These are phyloP conservation scores for Rhaphigaster nebulosa DNA, from an alignment of 2,888 invertebrate species.

Conservation along the genomic window DNA sequence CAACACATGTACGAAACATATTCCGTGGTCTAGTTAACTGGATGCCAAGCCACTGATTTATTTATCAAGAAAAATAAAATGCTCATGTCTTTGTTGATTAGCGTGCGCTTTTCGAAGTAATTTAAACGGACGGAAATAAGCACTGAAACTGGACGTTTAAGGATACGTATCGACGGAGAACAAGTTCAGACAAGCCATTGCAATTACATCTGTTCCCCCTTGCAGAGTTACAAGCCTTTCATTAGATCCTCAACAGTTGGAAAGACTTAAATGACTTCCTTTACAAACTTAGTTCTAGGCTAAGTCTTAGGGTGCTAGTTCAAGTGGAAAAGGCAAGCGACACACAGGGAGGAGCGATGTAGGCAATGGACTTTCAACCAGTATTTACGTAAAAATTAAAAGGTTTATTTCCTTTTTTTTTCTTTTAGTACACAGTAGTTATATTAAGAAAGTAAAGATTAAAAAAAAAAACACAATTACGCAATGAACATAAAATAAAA, in stretches of 20 bases:
- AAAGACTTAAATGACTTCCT: constrained; percentile 35
- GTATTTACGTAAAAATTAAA: not conserved
- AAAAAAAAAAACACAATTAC: too few species aligned
- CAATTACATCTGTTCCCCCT: constrained; percentile 17
- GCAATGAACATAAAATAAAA: too few species aligned
- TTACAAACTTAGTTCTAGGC: constrained; percentile 32
- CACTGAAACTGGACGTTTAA: not conserved
- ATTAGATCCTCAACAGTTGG: constrained; percentile 32
- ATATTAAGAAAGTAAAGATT: too few species aligned
- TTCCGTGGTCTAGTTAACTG: too few species aligned
- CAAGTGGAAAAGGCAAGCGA: constrained; percentile 26
- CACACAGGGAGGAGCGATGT: not conserved
- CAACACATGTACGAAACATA: too few species aligned
- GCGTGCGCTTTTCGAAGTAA: too few species aligned
- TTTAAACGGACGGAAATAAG: not conserved
- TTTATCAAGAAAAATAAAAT: too few species aligned
- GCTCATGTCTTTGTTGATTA: too few species aligned
- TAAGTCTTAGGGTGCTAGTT: constrained; percentile 9
- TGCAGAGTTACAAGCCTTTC: constrained; percentile 22
- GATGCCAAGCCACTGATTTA: too few species aligned
- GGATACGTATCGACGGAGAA: not conserved
- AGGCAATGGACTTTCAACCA: not conserved
- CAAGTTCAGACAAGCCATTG: not conserved
- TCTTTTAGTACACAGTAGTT: too few species aligned
- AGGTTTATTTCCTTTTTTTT: not conserved